Evolutionary conservation across 2,888 invertebrate species (phyloP).

Genomic region (Stenodera caucasica): DNA sequence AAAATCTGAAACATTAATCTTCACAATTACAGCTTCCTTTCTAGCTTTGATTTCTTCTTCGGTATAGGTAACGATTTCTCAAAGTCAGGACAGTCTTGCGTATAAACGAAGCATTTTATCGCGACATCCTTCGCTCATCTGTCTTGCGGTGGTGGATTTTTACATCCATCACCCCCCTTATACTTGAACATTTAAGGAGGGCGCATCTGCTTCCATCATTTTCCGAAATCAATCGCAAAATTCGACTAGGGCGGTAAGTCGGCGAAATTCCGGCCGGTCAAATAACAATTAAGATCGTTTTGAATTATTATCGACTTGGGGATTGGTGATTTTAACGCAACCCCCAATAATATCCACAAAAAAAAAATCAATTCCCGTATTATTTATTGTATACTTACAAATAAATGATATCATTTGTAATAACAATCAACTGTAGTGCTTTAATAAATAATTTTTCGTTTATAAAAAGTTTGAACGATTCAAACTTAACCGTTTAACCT

Average conservation of each 20-base stretch:
- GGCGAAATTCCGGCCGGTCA: background rate
- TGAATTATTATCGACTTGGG: background rate
- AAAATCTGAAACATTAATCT: slow-evolving; percentile 6
- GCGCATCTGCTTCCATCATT: background rate
- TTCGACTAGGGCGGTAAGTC: background rate
- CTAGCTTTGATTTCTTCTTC: background rate
- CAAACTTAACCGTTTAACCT: slow-evolving; percentile 4
- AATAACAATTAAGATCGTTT: slow-evolving; percentile 5
- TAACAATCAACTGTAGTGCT: background rate
- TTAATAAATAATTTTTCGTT: slow-evolving; percentile 6
- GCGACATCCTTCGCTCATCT: slow-evolving; percentile 51
- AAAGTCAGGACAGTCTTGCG: background rate
- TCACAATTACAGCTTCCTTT: background rate
- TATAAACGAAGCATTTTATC: slow-evolving; percentile 9
- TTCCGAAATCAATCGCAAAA: slow-evolving; percentile 1
- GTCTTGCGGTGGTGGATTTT: slow-evolving; percentile 40
- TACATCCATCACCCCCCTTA: slow-evolving; percentile 31
- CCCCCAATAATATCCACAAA: background rate
- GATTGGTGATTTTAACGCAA: background rate
- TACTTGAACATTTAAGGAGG: background rate
- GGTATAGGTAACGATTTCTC: slow-evolving; percentile 5
- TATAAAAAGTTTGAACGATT: slow-evolving; percentile 1
- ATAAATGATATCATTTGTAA: background rate
- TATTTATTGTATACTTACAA: background rate
- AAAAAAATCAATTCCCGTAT: background rate